These are phyloP conservation scores for Pteronura brasiliensis DNA, from an alignment of 2,113 vertebrate species.

Conservation along the genomic window DNA sequence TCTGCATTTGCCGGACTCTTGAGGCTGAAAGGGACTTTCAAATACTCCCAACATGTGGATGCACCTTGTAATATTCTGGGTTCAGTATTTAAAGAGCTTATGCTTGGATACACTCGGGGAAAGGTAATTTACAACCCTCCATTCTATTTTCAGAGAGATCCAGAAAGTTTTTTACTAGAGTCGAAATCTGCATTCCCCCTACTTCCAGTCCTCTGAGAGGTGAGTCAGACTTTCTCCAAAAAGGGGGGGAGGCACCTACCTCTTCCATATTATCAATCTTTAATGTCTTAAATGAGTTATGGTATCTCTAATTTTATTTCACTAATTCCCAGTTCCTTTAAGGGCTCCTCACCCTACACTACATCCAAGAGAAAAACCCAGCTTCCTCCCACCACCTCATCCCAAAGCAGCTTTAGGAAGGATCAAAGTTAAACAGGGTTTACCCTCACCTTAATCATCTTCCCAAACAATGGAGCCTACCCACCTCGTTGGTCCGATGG, in stretches of 20 bases:
- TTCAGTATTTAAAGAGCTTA: background rate
- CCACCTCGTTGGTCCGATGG: conserved; percentile 94
- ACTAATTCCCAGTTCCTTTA: background rate
- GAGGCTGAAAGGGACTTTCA: background rate
- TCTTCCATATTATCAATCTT: background rate
- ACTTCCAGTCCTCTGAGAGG: background rate
- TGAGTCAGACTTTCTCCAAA: background rate
- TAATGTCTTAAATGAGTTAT: background rate
- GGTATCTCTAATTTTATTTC: background rate
- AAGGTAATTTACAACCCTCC: background rate
- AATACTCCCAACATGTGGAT: background rate
- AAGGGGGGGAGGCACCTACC: background rate
- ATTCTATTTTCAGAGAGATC: background rate
- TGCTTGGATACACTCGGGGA: background rate
- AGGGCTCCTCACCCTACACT: background rate
- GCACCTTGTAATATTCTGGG: background rate
- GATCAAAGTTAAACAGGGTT: background rate
- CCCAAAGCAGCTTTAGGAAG: background rate
- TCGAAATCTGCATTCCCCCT: background rate
- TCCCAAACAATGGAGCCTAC: background rate
- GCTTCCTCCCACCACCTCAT: background rate
- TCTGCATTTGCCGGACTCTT: background rate
- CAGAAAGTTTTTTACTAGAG: background rate
- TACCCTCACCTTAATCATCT: background rate
- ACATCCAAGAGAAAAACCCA: background rate